Evolutionary conservation across 2,113 vertebrate genomes (phyloP).

Genomic region (Archilochus colubris): DNA sequence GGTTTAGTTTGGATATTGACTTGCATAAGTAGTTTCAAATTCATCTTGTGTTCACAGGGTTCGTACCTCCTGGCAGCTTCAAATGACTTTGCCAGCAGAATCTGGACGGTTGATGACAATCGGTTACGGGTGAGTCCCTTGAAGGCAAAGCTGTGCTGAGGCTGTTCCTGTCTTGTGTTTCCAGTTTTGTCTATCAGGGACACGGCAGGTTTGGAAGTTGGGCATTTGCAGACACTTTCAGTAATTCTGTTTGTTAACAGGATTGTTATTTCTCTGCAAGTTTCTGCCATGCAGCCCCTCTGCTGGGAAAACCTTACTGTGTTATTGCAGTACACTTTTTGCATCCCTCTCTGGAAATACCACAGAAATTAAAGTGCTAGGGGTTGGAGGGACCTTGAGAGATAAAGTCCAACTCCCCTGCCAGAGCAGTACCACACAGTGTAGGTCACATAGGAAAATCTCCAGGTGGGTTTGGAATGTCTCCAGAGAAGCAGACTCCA

Average conservation of each 20-base stretch:
- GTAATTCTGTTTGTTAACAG: not conserved
- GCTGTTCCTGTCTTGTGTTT: not conserved
- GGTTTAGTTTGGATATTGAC: not conserved
- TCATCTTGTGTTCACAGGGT: constrained; percentile 78
- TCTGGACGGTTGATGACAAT: constrained; percentile 98
- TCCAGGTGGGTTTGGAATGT: too few species aligned
- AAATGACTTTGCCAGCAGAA: constrained; percentile 97
- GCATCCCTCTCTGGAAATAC: not conserved
- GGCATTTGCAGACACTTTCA: not conserved
- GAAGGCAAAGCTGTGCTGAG: not conserved
- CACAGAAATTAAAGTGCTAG: too few species aligned
- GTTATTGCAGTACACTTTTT: not conserved
- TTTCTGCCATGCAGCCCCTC: not conserved
- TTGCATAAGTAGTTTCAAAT: not conserved
- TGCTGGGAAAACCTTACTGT: not conserved
- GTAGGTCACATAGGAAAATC: too few species aligned
- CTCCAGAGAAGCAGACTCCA: too few species aligned
- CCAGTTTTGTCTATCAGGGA: not conserved
- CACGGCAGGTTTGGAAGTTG: not conserved
- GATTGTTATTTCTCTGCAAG: not conserved
- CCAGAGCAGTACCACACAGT: too few species aligned
- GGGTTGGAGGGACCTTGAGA: too few species aligned
- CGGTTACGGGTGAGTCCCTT: constrained; percentile 86
- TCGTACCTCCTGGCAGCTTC: constrained; percentile 94
- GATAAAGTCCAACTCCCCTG: too few species aligned